Evolutionary conservation across 2,888 invertebrate species (phyloP), one percentile per base, ranked within the genome.

Genomic region (Galerucella nymphaeae): DNA sequence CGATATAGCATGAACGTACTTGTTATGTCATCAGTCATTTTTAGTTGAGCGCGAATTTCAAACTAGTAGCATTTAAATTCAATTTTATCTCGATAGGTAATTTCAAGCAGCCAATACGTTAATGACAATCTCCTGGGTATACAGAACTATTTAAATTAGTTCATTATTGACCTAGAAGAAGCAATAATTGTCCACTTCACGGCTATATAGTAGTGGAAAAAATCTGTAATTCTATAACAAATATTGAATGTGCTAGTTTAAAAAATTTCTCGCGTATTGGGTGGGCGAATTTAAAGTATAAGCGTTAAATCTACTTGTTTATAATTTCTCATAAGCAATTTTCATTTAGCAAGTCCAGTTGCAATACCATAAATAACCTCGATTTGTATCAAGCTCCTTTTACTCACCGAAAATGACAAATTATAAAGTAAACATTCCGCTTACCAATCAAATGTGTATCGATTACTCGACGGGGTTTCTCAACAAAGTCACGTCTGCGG

Each of bases 401-500:
- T 18, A 10, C 53, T 3, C 53, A 13, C 38, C 38, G 23, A 30
- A 58, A 63, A 63, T 48, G 38, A 50, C 45, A 55, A 45, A 67
- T 67, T 59, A 55, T 62, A 71, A 58, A 53, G 70, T 74, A 76
- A 70, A 74, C 66, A 62, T 53, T 55, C 65, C 59, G 66, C 16
- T 53, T 53, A 62, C 65, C 57, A 71, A 75, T 75, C 74, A 72
- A 74, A 75, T 67, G 76, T 66, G 77, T 77, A 77, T 79, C 76
- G 77, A 76, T 78, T 78, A 76, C 72, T 64, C 64, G 67, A 65
- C 50, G 67, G 53, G 30, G 67, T 76, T 76, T 71, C 76, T 75
- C 71, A 73, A 77, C 76, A 75, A 77, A 79, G 78, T 76, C 77
- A 77, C 76, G 78, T 77, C 71, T 70, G 45, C 64, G 65, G 61